These are phyloP conservation scores for Plecotus auritus DNA, from an alignment of 2,113 vertebrate species.

Conservation along the genomic window DNA sequence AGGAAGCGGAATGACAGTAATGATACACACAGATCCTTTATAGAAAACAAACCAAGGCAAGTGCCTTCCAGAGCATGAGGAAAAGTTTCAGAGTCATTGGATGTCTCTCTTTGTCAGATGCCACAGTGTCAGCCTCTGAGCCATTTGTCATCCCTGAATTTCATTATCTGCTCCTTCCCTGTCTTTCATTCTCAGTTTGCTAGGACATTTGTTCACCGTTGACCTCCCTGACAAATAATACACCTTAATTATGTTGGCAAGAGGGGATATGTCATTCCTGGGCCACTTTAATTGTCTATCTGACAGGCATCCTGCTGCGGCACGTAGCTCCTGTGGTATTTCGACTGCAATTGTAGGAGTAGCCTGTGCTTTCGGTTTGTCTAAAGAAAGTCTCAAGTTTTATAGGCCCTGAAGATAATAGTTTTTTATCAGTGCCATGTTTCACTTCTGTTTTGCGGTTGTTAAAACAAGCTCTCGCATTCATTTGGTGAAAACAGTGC, in stretches of 20 bases:
- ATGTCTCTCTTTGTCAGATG: conserved; percentile 97
- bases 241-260: conserved; percentile 99
- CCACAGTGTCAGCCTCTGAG: conserved; percentile 90
- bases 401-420: conserved; percentile 29
- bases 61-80: conserved; percentile 61
- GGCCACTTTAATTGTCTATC: conserved; percentile 90
- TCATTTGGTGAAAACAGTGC: conserved; percentile 39
- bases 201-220: conserved; percentile 96
- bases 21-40: conserved; percentile 42
- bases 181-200: conserved; percentile 91
- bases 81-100: conserved; percentile 85
- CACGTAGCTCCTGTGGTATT: conserved; percentile 78
- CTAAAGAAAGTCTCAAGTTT: conserved; percentile 64
- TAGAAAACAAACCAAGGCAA: conserved; percentile 54
- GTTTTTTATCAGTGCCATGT: not conserved
- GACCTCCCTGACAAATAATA: conserved; percentile 98
- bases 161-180: conserved; percentile 95
- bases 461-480: conserved; percentile 13
- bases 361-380: conserved; percentile 68
- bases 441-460: not conserved
- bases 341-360: conserved; percentile 66
- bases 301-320: conserved; percentile 82
- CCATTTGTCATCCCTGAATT: conserved; percentile 99
- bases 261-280: conserved; percentile 92
- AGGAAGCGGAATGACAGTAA: conserved; percentile 61